Base-by-base conservation (phyloP, 2,888 invertebrate species). In the Stegana nigrithorax region DNA sequence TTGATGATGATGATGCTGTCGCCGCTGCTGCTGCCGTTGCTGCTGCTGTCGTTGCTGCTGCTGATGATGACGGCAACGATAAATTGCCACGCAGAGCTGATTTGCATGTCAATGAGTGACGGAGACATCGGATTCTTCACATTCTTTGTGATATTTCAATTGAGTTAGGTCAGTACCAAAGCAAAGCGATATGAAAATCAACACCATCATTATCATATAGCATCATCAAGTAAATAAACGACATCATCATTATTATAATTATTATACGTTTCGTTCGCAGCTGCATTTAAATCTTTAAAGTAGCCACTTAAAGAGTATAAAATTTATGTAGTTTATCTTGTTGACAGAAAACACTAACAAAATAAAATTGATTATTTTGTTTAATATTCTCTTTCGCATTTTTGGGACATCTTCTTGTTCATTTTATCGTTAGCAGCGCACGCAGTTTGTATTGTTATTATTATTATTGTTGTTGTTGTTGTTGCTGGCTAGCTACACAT, bases 31-130 rank as follows among this genome's bases (percentile, higher is more conserved):
- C 17, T 51, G 53, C 69, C 67, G 64, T 61, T 67, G 67, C 67
- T 60, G 14, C 4, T 4, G 39, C 4, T 39, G 39, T 10, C 17
- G 39, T 8, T 39, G 39, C n/a, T 39, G 36, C 10, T 36, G 36
- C 36, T 36, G 39, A 39, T 39, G 39, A 39, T 39, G n/a, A 17
- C 39, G n/a, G 39, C n/a, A n/a, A n/a, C n/a, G n/a, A n/a, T n/a
- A n/a, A n/a, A n/a, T n/a, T n/a, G n/a, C n/a, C n/a, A n/a, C n/a
- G 17, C 39, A 39, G 23, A 55, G n/a, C 32, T 61, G 65, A 57
- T 60, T 66, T 66, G 74, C 71, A 73, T 74, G 68, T 64, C 70
- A 72, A 77, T 74, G 77, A 77, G 70, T 79, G 67, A n/a, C n/a
- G n/a, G n/a, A 60, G 67, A 53, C 62, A 29, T 59, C 47, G 62